Evolutionary conservation across 2,113 vertebrate genomes (phyloP).

Genomic region (Callocephalon fimbriatum): DNA sequence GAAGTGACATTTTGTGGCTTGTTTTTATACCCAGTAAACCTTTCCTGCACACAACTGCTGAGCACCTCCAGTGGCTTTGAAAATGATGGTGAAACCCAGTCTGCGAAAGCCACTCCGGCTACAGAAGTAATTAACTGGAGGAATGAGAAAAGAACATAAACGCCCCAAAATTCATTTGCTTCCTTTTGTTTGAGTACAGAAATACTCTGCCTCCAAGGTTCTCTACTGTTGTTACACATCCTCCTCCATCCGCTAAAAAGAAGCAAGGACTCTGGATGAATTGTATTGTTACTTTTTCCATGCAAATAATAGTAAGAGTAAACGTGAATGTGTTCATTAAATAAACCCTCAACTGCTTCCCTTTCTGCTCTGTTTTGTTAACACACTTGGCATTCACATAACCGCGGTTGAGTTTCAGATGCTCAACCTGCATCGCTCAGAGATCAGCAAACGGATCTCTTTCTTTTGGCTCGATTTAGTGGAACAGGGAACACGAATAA

Average conservation of each 20-base stretch:
- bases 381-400: not conserved
- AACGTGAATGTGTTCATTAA: not conserved
- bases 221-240: not conserved
- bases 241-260: not conserved
- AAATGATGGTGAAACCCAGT: not conserved
- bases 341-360: not conserved
- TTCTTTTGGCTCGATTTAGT: not conserved
- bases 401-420: not conserved
- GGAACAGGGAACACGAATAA: not conserved
- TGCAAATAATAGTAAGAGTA: not conserved
- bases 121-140: constrained; percentile 14
- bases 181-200: not conserved
- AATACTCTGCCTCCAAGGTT: not conserved
- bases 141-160: not conserved
- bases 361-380: not conserved
- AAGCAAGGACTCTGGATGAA: not conserved
- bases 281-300: not conserved
- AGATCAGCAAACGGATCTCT: not conserved
- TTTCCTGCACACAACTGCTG: not conserved
- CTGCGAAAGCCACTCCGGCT: not conserved
- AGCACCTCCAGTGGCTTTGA: not conserved
- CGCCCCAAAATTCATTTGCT: not conserved
- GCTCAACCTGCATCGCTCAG: not conserved
- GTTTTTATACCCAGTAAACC: not conserved
- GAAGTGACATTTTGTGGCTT: not conserved